phyloP scores from a whole-genome alignment of 2,888 invertebrate genomes.

The Selenia dentaria region DNA sequence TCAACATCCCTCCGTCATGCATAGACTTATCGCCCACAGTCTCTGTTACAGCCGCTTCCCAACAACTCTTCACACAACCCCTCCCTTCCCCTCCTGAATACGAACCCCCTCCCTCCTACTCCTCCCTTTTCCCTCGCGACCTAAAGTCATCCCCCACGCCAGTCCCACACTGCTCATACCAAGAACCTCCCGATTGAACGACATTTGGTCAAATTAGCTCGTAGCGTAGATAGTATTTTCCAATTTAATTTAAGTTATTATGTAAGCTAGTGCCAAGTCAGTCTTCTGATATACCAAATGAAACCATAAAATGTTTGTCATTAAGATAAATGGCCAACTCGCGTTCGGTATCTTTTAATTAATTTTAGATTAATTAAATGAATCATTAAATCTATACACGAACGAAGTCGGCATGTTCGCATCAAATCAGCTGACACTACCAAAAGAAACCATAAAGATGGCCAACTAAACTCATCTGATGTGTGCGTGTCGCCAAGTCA shows the following conservation, averaged over 20 bases:
- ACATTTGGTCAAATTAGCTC: slow-evolving; percentile 9
- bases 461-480: too few species aligned
- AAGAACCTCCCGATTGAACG: slow-evolving; percentile 71
- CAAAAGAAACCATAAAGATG: too few species aligned
- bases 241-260: slow-evolving; percentile 36
- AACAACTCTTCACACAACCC: slow-evolving; percentile 66
- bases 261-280: slow-evolving; percentile 18
- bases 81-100: slow-evolving; percentile 85
- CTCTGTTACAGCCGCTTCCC: slow-evolving; percentile 67
- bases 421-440: too few species aligned
- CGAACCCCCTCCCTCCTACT: slow-evolving; percentile 87
- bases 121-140: slow-evolving; percentile 86
- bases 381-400: too few species aligned
- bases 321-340: neutral
- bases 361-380: too few species aligned
- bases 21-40: slow-evolving; percentile 75
- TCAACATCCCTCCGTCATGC: slow-evolving; percentile 76
- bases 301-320: neutral
- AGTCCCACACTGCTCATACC: slow-evolving; percentile 76
- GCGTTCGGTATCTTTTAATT: too few species aligned
- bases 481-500: too few species aligned
- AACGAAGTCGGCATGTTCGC: too few species aligned
- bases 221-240: slow-evolving; percentile 53
- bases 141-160: slow-evolving; percentile 75
- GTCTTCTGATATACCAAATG: slow-evolving; percentile 7